A percentile compares a stretch with the other conserved stretches of the same genome.
Evolutionary conservation across 2,888 invertebrate genomes (phyloP).

Genomic region (Tryphoninae sp.): DNA sequence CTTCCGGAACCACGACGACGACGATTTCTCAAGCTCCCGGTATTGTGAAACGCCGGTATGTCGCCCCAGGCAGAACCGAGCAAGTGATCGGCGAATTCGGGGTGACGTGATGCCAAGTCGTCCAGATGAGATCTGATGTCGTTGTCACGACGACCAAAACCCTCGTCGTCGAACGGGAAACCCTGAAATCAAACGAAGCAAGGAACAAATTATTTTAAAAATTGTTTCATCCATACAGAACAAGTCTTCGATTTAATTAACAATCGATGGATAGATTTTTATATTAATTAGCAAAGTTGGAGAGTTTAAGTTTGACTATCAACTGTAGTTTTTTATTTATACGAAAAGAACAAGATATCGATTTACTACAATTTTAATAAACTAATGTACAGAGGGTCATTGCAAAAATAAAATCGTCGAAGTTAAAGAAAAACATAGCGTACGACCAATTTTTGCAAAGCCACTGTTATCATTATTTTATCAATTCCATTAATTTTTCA

Average conservation of each 20-base stretch:
- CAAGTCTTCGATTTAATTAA: neutral
- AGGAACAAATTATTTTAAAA: neutral
- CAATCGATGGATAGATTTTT: no score
- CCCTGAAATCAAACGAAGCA: conserved; percentile 79
- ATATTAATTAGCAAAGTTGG: no score
- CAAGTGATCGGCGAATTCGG: conserved; percentile 88
- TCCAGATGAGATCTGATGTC: conserved; percentile 84
- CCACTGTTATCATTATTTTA: no score
- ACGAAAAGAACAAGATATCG: no score
- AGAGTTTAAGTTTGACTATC: no score
- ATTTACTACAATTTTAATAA: no score
- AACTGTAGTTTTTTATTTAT: no score
- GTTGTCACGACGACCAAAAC: conserved; percentile 82
- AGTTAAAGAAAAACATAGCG: no score
- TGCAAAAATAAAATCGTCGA: no score
- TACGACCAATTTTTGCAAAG: no score
- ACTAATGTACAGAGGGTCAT: no score
- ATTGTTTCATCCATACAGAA: neutral
- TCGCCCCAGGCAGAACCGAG: conserved; percentile 80
- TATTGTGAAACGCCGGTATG: conserved; percentile 71
- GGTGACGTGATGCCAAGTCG: conserved; percentile 88
- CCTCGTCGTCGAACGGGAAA: conserved; percentile 86
- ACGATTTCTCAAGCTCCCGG: conserved; percentile 69
- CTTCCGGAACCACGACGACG: conserved; percentile 71
- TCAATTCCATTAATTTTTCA: no score